Evolutionary conservation across 2,888 invertebrate species (phyloP).

Genomic region (Hypena proboscidalis): DNA sequence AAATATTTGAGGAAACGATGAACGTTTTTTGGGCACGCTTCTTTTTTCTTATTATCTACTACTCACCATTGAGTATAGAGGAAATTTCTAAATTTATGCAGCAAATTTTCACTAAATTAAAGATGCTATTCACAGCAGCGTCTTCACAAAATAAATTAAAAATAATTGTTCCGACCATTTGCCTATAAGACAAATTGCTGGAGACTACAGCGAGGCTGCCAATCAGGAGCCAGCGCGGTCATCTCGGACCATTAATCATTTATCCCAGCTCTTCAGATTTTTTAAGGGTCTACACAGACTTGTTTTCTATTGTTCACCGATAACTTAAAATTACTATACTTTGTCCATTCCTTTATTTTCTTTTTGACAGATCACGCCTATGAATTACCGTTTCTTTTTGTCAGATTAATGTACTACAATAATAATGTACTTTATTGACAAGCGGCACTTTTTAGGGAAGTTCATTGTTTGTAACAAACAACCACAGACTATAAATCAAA

Average conservation of each 20-base stretch:
- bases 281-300: slow-evolving; percentile 24
- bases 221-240: slow-evolving; percentile 42
- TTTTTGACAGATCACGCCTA: no score
- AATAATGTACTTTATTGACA: no score
- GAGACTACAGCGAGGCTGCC: slow-evolving; percentile 31
- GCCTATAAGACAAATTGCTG: slow-evolving; percentile 49
- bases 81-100: slow-evolving; percentile 1
- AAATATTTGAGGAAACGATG: slow-evolving; percentile 33
- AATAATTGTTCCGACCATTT: slow-evolving; percentile 39
- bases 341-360: no score
- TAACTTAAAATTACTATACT: slow-evolving; percentile 45
- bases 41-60: slow-evolving; percentile 15
- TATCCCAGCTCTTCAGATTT: slow-evolving; percentile 36
- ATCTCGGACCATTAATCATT: slow-evolving; percentile 49
- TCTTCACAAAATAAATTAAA: slow-evolving; percentile 23
- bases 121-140: background rate
- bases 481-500: no score
- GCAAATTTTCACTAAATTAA: slow-evolving; percentile 1
- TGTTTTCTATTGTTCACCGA: slow-evolving; percentile 38
- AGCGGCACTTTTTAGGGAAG: no score
- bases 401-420: no score
- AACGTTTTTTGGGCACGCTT: slow-evolving; percentile 23
- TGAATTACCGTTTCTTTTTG: no score
- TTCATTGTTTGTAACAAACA: no score
- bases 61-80: background rate